Base-by-base conservation (phyloP, 1,140 invertebrate species). In the Littorina saxatilis region DNA sequence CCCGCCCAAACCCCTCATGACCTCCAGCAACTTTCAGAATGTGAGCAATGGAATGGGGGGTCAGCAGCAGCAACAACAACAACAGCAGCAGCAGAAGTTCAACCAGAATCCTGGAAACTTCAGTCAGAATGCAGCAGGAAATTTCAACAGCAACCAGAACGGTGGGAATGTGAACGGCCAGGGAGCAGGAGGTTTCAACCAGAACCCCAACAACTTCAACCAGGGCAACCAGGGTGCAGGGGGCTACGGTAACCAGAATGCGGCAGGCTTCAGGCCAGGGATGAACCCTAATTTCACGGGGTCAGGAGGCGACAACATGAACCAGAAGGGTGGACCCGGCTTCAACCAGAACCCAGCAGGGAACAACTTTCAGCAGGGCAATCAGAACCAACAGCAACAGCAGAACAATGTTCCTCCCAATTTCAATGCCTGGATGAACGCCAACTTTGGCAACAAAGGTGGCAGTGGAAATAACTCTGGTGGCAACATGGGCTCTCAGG, bases 311-410 rank as follows among this genome's bases (percentile, higher is more conserved):
- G 50, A 58, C 29, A 76, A 55, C 29, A 37, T 76, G 43, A 47
- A n/a, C 11, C 35, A 29, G 5, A 58, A 52, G 32, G 47, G 50
- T 52, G 50, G 72, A 29, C 72, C 39, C 27, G 32, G n/a, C 35
- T 50, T 76, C 1, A 76, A 35, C 58, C 76, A 78, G 20, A 58
- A 58, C 58, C 50, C 37, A 3, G 29, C 70, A 37, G 43, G 43
- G 29, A 73, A 73, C 70, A 73, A 73, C 70, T 73, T 73, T 23
- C 39, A 73, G 17, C 70, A 73, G 40, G 70, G 70, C 7, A 73
- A 39, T 72, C 68, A 72, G 37, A 72, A n/a, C 32, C 17, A n/a
- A 27, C 40, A 50, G 23, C 70, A 73, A 40, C 39, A 73, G 40
- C 39, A 50, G 70, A 50, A 50, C 39, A 43, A 23, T n/a, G 9